Evolutionary conservation across 2,113 vertebrate genomes (phyloP), one percentile per base, ranked within the genome.

Genomic region (Peromyscus leucopus): DNA sequence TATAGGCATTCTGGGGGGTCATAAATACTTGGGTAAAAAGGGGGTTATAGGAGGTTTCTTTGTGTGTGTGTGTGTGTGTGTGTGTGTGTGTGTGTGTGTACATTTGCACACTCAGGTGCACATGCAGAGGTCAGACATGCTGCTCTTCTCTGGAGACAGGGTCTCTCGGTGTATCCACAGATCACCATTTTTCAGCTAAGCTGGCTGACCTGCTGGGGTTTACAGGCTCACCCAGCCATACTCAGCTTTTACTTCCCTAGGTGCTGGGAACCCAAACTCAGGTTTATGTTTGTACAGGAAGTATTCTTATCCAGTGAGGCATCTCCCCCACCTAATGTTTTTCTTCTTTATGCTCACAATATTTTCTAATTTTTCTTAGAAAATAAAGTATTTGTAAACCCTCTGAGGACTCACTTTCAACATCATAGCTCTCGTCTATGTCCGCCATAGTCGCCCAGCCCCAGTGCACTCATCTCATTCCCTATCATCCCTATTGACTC

Each of bases 401-500:
- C 4, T 92, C 59, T 17, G 4, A 2, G 65, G 28, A 19, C 71
- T 71, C 42, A 36, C 69, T 12, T 4, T 4, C 39, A 17, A 33
- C 6, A 26, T 22, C 12, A 26, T 74, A 42, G 19, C 59, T 4
- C 24, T 31, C 11, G 1, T 3, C 5, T 36, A 8, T 28, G 2
- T 48, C 17, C 17, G 39, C 2, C 21, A 11, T 9, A 9, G 4
- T 12, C 0, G 2, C 17, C 4, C 33, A 16, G 28, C 6, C 17
- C 80, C 9, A n/a, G 26, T 24, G 39, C 26, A 21, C 19, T 0
- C 0, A 2, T 42, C 65, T 28, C 0, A 5, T 36, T 22, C 16
- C 19, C 76, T 5, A 6, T 0, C 1, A 2, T 6, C 19, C 5
- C 39, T 16, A 36, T 1, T 72, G 4, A 6, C 24, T 11, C 21